A percentile compares a stretch with the other conserved stretches of the same genome.
Evolutionary conservation across 2,113 vertebrate genomes (phyloP).

Genomic region (Lophochroa leadbeateri): DNA sequence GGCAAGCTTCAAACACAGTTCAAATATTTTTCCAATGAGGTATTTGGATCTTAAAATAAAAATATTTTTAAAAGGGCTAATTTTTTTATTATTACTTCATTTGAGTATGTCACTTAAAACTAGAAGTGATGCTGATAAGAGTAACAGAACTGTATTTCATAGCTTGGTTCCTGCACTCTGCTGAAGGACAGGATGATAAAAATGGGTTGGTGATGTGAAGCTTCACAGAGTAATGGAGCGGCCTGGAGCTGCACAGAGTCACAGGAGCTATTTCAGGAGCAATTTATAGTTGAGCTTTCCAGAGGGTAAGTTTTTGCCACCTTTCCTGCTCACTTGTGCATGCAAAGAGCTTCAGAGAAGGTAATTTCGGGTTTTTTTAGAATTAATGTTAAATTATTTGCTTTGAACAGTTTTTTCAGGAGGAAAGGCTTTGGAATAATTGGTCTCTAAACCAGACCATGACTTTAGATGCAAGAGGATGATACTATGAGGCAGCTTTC

Average conservation of each 20-base stretch:
- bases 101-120: neutral
- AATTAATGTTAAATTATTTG: neutral
- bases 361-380: neutral
- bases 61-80: neutral
- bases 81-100: slow-evolving; percentile 17
- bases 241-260: neutral
- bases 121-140: neutral
- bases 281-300: neutral
- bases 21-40: slow-evolving; percentile 57
- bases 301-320: neutral
- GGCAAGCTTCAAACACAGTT: slow-evolving; percentile 34
- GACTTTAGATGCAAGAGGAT: neutral
- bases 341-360: neutral
- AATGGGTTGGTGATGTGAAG: neutral
- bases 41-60: slow-evolving; percentile 32
- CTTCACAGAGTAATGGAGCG: neutral
- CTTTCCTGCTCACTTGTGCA: neutral
- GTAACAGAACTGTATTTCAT: neutral
- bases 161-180: neutral
- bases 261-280: neutral
- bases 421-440: neutral
- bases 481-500: neutral
- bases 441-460: neutral
- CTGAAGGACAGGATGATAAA: neutral
- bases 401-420: neutral